Conservation (phyloP, 2,888 invertebrate genomes). For the Calameuta filiformis region DNA sequence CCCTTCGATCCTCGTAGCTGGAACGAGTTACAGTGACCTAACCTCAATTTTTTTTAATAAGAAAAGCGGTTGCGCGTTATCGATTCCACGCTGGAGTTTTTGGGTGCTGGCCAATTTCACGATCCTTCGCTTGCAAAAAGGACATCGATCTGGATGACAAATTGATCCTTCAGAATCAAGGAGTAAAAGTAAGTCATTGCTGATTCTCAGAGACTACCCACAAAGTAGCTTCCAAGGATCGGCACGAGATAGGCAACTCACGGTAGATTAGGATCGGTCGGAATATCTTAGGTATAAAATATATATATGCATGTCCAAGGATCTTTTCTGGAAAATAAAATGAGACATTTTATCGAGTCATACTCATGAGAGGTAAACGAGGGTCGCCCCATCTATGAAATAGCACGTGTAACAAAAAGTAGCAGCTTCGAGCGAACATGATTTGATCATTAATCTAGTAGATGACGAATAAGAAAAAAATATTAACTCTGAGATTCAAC, state of each 20-base stretch:
- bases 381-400: conserved; percentile 13
- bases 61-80: not conserved
- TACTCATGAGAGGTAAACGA: not conserved
- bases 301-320: too few relatives aligned
- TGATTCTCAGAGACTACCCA: not conserved
- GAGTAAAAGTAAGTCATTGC: not conserved
- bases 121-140: not conserved
- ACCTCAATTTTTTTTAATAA: not conserved
- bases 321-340: not conserved
- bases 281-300: not conserved
- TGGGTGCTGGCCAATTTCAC: not conserved
- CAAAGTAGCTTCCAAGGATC: not conserved
- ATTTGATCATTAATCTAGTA: not conserved
- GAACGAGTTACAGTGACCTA: not conserved
- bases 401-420: conserved; percentile 7
- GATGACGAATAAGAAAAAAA: not conserved
- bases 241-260: not conserved
- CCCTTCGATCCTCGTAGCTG: not conserved
- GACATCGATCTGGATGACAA: not conserved
- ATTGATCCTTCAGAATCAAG: not conserved
- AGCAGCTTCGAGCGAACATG: not conserved
- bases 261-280: not conserved
- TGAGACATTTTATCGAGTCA: not conserved
- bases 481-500: not conserved
- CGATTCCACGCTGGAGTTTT: not conserved